Evolutionary conservation across 1,140 invertebrate species (phyloP).

Genomic region (Araneus ventricosus): DNA sequence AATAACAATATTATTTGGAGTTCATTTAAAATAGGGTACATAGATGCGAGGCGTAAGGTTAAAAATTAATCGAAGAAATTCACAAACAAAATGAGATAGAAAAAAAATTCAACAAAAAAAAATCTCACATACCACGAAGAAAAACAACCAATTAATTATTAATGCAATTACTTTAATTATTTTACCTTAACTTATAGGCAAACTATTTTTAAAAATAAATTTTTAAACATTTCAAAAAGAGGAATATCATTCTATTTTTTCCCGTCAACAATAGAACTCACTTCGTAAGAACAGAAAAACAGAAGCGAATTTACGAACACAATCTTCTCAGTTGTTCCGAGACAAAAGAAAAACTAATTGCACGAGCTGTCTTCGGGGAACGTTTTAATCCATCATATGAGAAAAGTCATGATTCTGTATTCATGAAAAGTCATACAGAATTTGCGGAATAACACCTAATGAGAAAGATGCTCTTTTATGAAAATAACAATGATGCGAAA

Average conservation of each 20-base stretch:
- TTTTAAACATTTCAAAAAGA: no score
- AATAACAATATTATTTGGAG: no score
- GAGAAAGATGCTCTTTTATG: not conserved
- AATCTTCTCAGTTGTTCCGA: not conserved
- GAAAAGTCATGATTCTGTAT: not conserved
- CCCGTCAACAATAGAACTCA: not conserved
- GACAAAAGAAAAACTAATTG: slow-evolving; percentile 1
- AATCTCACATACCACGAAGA: no score
- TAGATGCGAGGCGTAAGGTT: no score
- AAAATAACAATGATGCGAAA: not conserved
- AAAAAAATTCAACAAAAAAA: no score
- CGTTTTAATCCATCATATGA: slow-evolving; percentile 15
- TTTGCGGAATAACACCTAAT: not conserved
- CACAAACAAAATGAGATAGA: no score
- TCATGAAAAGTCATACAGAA: not conserved
- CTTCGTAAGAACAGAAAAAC: not conserved
- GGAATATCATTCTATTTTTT: not conserved
- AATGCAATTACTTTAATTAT: no score
- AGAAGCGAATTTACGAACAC: not conserved
- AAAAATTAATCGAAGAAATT: no score
- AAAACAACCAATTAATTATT: no score
- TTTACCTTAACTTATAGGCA: no score
- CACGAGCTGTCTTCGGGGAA: not conserved
- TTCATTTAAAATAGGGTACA: no score
- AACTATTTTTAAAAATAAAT: no score